Conservation (phyloP, 2,797 vertebrate genomes). For the Sebastes cheni region DNA sequence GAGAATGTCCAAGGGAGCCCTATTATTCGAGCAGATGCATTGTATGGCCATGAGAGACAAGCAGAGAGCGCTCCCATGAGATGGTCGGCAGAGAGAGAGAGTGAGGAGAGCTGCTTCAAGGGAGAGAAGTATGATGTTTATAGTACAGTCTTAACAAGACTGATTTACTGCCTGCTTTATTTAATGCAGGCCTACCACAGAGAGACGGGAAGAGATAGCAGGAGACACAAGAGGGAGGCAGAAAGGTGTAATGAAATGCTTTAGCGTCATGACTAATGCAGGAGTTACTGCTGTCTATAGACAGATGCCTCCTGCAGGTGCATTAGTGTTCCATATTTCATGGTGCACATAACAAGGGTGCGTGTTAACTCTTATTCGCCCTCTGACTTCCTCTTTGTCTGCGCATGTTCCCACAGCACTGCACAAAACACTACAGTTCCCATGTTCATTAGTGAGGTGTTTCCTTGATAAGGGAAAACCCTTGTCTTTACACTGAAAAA, state of each 20-base stretch:
- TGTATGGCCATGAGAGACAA: conserved; percentile 48
- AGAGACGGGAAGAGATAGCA: conserved; percentile 16
- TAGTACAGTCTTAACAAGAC: conserved; percentile 53
- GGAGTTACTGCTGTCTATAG: conserved; percentile 42
- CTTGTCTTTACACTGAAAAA: background rate
- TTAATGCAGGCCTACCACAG: conserved; percentile 23
- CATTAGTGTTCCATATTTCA: conserved; percentile 77
- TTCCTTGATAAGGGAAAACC: background rate
- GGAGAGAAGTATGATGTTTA: conserved; percentile 42
- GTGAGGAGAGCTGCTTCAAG: conserved; percentile 19
- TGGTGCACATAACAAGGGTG: conserved; percentile 50
- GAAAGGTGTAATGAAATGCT: conserved; percentile 56
- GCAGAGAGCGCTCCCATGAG: conserved; percentile 46
- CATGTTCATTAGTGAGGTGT: background rate
- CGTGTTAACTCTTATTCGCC: conserved; percentile 38
- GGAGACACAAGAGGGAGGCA: conserved; percentile 19
- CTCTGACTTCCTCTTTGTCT: background rate
- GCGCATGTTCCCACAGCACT: background rate
- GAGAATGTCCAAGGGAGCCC: conserved; percentile 50
- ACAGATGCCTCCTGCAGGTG: conserved; percentile 60
- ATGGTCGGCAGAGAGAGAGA: background rate
- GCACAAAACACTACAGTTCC: background rate
- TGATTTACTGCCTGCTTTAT: conserved; percentile 53
- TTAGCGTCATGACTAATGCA: conserved; percentile 70
- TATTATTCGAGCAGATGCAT: conserved; percentile 56